These are phyloP conservation scores for Psittacus erithacus DNA, from an alignment of 2,113 vertebrate species.

Conservation along the genomic window DNA sequence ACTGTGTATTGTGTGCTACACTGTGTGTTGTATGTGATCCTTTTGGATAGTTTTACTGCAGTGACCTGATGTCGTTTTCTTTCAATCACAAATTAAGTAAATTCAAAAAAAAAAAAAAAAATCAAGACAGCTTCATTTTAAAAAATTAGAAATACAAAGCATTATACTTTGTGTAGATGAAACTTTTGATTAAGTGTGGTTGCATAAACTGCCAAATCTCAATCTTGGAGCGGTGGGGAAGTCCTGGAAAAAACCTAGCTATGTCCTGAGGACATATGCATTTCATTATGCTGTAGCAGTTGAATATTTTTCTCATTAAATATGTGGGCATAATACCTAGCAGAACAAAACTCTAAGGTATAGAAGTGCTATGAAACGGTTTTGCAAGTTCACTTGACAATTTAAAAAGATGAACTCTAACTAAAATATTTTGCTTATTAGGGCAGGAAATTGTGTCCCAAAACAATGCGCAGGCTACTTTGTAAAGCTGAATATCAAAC, in stretches of 20 bases:
- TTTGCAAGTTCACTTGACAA: neutral
- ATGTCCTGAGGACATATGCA: neutral
- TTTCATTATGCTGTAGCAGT: conserved; percentile 18
- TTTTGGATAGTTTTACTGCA: neutral
- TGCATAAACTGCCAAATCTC: neutral
- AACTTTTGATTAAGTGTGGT: neutral
- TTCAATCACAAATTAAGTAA: conserved; percentile 9
- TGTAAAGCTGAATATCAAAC: neutral
- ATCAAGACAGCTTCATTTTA: neutral
- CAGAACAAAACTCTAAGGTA: neutral
- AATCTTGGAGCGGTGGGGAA: neutral
- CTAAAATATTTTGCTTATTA: conserved; percentile 12
- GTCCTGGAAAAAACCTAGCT: neutral
- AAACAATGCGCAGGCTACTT: neutral
- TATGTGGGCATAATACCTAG: neutral
- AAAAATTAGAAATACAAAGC: conserved; percentile 37
- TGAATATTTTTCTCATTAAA: conserved; percentile 41
- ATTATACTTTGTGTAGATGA: neutral
- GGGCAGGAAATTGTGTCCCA: conserved; percentile 26
- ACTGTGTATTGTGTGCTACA: neutral
- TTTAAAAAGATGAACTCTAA: neutral
- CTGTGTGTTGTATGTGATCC: neutral
- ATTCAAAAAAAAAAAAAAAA: neutral
- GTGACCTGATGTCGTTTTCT: conserved; percentile 1
- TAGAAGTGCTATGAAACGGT: neutral